These are phyloP conservation scores for Astreopora myriophthalma DNA, from an alignment of 64 coral and sea anemone genomes.

Conservation along the genomic window DNA sequence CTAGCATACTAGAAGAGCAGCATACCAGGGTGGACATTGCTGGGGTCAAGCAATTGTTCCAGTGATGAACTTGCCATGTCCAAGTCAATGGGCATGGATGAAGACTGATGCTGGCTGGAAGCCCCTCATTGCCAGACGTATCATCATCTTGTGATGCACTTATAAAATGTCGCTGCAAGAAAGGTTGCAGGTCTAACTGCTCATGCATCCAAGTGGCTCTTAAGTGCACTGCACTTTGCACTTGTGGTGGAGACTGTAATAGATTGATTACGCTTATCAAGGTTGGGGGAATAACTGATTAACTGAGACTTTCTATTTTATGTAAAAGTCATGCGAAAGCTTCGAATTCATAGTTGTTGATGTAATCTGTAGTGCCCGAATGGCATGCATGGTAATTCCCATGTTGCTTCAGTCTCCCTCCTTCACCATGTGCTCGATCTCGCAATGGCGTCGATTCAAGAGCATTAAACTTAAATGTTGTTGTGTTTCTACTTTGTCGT, in stretches of 20 bases:
- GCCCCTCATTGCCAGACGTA: neutral
- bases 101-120: neutral
- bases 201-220: slow-evolving; percentile 10
- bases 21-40: slow-evolving; percentile 37
- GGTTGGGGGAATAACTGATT: too few relatives aligned
- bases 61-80: neutral
- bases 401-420: too few relatives aligned
- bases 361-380: too few relatives aligned
- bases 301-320: neutral
- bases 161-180: slow-evolving; percentile 16
- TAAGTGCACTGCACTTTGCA: slow-evolving; percentile 20
- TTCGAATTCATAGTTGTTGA: too few relatives aligned
- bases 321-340: neutral
- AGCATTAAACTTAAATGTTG: too few relatives aligned
- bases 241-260: neutral
- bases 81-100: slow-evolving; percentile 6
- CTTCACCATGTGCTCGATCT: too few relatives aligned
- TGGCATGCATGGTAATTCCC: too few relatives aligned
- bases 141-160: neutral
- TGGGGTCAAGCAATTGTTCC: slow-evolving; percentile 16
- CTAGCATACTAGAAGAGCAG: slow-evolving; percentile 29
- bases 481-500: too few relatives aligned
- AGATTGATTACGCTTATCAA: neutral
- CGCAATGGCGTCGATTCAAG: too few relatives aligned
- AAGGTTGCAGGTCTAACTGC: slow-evolving; percentile 11